phyloP scores from a whole-genome alignment of 2,888 invertebrate genomes.

The Ephialtes manifestator region DNA sequence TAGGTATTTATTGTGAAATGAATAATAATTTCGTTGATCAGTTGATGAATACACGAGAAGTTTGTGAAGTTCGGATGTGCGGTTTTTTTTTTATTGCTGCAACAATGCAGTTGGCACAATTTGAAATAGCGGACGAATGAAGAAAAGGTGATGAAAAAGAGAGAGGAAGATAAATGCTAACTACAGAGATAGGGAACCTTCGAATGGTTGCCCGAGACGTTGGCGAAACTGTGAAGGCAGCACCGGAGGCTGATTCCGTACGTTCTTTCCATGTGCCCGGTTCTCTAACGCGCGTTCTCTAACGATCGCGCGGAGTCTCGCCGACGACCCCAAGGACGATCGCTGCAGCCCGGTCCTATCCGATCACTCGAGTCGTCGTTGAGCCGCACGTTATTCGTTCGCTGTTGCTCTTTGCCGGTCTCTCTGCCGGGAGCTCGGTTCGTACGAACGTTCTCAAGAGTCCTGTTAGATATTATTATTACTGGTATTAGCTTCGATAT shows the following conservation, averaged over 20 bases:
- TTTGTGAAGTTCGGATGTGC: neutral
- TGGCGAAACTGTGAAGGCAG: slow-evolving; percentile 55
- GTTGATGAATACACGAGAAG: neutral
- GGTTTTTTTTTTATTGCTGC: neutral
- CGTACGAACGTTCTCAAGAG: slow-evolving; percentile 44
- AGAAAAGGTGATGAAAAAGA: slow-evolving; percentile 56
- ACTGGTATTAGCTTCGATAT: slow-evolving; percentile 43
- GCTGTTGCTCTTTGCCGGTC: slow-evolving; percentile 65
- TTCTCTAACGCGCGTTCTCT: slow-evolving; percentile 60
- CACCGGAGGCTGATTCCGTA: slow-evolving; percentile 42
- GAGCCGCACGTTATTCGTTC: slow-evolving; percentile 40
- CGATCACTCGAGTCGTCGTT: slow-evolving; percentile 61
- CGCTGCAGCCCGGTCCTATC: slow-evolving; percentile 66
- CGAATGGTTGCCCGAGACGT: slow-evolving; percentile 54
- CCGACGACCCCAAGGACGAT: slow-evolving; percentile 77
- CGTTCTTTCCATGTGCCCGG: slow-evolving; percentile 40
- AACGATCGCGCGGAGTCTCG: slow-evolving; percentile 61
- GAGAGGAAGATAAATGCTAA: slow-evolving; percentile 59
- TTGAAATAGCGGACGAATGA: slow-evolving; percentile 24
- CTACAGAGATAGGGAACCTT: slow-evolving; percentile 61
- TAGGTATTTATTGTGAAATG: neutral
- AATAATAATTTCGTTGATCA: neutral
- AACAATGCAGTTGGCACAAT: slow-evolving; percentile 27
- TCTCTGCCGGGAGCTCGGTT: slow-evolving; percentile 46
- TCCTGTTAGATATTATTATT: slow-evolving; percentile 42